Conservation (phyloP, 2,797 vertebrate species). For the Acipenser ruthenus region DNA sequence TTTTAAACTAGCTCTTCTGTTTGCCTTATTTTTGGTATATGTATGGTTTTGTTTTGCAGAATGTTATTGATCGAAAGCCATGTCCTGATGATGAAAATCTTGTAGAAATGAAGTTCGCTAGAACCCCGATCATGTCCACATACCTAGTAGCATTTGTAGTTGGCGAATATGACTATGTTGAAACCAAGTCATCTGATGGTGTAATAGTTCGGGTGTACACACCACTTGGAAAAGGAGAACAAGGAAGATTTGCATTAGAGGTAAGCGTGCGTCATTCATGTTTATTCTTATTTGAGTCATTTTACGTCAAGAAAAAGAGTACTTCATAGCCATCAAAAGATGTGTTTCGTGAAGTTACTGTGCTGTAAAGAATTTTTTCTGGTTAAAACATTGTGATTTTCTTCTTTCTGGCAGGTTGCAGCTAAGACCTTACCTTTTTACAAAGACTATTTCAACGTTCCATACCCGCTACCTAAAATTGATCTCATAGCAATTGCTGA, state of each 20-base stretch:
- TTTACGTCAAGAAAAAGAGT: no score
- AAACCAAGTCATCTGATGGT: constrained; percentile 85
- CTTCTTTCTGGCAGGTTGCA: constrained; percentile 74
- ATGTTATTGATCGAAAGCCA: constrained; percentile 83
- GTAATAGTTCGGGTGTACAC: constrained; percentile 90
- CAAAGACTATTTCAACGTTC: constrained; percentile 98
- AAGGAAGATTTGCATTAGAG: constrained; percentile 96
- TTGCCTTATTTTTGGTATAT: not conserved
- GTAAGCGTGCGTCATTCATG: constrained; percentile 50
- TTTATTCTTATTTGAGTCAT: no score
- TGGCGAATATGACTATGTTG: constrained; percentile 93
- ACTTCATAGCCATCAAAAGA: no score
- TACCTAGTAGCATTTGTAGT: constrained; percentile 97
- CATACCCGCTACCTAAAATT: constrained; percentile 97
- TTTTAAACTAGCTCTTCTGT: not conserved
- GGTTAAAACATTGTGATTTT: constrained; percentile 19
- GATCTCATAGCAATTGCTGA: constrained; percentile 99
- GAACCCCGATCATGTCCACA: constrained; percentile 91
- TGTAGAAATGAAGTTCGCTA: constrained; percentile 89
- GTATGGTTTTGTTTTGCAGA: constrained; percentile 50
- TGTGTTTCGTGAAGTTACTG: no score
- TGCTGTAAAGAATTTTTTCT: not conserved
- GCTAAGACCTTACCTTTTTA: constrained; percentile 98
- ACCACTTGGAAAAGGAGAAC: constrained; percentile 87
- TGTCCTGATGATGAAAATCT: constrained; percentile 85